Base-by-base conservation (phyloP, 1,140 invertebrate species). In the Caenorhabditis tropicalis region DNA sequence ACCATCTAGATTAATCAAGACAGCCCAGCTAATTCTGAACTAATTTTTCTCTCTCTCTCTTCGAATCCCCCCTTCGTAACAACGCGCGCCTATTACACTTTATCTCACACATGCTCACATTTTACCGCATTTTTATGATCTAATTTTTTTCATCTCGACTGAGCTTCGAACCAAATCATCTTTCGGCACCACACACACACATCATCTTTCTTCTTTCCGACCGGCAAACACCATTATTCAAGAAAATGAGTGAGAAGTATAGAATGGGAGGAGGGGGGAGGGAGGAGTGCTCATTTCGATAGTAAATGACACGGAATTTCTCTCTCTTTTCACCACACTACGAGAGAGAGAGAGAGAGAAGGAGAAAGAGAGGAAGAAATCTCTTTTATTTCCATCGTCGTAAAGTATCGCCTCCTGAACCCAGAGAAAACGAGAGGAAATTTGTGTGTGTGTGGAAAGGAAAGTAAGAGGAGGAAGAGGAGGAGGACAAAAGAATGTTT, bases 341-440 rank as follows among this genome's bases (percentile, higher is more conserved):
- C 21, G 53, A 27, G 15, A 27, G 24, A 74, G 36, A 43, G 65
- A 74, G 33, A 21, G 19, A 74, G 65, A 43, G 5, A 74, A 29
- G 10, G 6, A 74, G 36, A 27, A 10, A 74, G 10, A 43, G 24
- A n/a, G n/a, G n/a, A n/a, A n/a, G n/a, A n/a, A n/a, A n/a, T n/a
- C n/a, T n/a, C n/a, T n/a, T 33, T 74, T 15, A 27, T 24, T 43
- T n/a, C 36, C 7, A 21, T 65, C 58, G n/a, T 43, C 65, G 33
- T 74, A 74, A 74, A 74, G 65, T 74, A 74, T 74, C 65, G 65
- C 65, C 65, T 74, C 65, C 65, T 74, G 65, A 74, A 74, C 65
- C 65, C 65, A n/a, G 24, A 27, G 51, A 15, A 56, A 56, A 27
- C 21, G n/a, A 51, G n/a, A 16, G 9, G 49, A 51, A n/a, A n/a